Percentiles rank a stretch among this genome's conserved stretches.
Conservation (phyloP, 2,797 vertebrate species). For the Ctenopoma kingsleyae region DNA sequence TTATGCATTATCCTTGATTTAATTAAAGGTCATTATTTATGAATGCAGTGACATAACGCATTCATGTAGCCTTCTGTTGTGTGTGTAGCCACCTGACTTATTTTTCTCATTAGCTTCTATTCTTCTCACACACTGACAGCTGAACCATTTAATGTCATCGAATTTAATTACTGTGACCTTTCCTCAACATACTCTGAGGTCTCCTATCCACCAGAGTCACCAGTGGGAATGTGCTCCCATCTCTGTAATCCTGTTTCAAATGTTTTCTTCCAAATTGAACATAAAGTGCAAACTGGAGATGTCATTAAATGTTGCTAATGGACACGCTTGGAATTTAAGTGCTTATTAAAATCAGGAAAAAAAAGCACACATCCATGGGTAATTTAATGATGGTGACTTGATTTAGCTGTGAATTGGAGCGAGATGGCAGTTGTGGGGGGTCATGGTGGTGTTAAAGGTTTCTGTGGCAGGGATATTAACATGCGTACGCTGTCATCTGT, state of each 20-base stretch:
- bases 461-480: conserved; percentile 58
- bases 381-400: conserved; percentile 32
- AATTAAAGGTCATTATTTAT: conserved; percentile 67
- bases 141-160: conserved; percentile 77
- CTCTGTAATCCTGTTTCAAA: conserved; percentile 61
- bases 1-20: conserved; percentile 49
- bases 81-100: conserved; percentile 58
- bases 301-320: conserved; percentile 61
- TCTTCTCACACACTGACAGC: conserved; percentile 63
- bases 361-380: conserved; percentile 24
- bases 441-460: conserved; percentile 51
- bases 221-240: conserved; percentile 53
- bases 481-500: conserved; percentile 66
- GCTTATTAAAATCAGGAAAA: conserved; percentile 54
- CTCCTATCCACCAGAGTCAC: conserved; percentile 52
- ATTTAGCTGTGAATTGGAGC: conserved; percentile 31
- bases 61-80: conserved; percentile 41
- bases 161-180: conserved; percentile 85
- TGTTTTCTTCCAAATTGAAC: conserved; percentile 49
- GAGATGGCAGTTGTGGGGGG: conserved; percentile 33
- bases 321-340: conserved; percentile 49
- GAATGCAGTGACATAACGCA: conserved; percentile 51
- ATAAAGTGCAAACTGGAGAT: conserved; percentile 52
- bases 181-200: conserved; percentile 60
- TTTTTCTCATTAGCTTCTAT: conserved; percentile 74